These are phyloP conservation scores for Isichthys henryi DNA, from an alignment of 2,113 vertebrate species.

Conservation along the genomic window DNA sequence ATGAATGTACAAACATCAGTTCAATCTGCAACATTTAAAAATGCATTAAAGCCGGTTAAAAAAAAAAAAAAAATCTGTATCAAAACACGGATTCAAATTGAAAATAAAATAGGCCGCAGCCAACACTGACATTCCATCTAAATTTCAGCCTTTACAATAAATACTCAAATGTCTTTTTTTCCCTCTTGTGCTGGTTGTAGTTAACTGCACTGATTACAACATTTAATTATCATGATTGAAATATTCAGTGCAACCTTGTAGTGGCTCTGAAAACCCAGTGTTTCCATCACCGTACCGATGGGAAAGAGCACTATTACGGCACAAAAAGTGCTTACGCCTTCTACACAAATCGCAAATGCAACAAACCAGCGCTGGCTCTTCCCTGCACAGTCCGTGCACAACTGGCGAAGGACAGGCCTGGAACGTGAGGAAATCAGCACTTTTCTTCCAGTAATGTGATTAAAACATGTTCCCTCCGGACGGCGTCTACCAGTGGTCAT, in stretches of 20 bases:
- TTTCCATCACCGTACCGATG: background rate
- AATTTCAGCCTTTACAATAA: background rate
- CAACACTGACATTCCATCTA: background rate
- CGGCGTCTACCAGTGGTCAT: background rate
- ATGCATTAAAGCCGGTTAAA: background rate
- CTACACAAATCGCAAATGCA: background rate
- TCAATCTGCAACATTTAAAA: background rate
- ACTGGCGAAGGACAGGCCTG: background rate
- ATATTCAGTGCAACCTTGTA: background rate
- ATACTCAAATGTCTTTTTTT: background rate
- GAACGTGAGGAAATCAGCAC: background rate
- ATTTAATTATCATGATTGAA: background rate
- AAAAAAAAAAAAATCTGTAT: background rate
- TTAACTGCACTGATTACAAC: conserved; percentile 1
- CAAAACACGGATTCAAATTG: background rate
- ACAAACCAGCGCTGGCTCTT: background rate
- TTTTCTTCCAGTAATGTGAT: background rate
- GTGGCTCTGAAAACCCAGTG: background rate
- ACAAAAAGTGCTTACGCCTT: background rate
- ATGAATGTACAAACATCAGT: background rate
- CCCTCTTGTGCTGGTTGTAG: background rate
- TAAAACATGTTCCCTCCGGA: background rate
- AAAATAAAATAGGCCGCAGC: background rate
- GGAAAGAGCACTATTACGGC: background rate
- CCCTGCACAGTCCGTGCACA: background rate